A percentile compares a stretch with the other conserved stretches of the same genome.
Conservation (phyloP, 2,888 invertebrate species). For the Oxyscelio sp. region DNA sequence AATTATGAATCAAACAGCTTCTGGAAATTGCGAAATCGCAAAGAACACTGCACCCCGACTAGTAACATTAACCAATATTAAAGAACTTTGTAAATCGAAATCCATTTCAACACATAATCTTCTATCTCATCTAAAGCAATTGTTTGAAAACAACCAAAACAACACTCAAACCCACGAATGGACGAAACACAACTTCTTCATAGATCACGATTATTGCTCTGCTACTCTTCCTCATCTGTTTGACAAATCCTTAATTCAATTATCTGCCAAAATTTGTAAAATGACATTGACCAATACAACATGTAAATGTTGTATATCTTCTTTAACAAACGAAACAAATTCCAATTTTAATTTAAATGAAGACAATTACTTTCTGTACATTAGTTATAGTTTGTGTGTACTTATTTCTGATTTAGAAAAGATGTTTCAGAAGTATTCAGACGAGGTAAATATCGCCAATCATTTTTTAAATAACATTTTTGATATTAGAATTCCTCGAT, state of each 20-base stretch:
- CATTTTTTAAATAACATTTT: too few species aligned
- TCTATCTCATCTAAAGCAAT: background rate
- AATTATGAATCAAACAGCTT: background rate
- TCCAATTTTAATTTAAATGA: too few species aligned
- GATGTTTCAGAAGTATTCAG: too few species aligned
- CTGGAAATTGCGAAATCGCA: background rate
- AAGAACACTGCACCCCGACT: background rate
- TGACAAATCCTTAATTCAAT: background rate
- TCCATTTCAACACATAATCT: background rate
- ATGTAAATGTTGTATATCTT: background rate
- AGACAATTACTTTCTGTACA: too few species aligned
- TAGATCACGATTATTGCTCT: background rate
- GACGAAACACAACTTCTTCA: background rate
- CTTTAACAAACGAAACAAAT: background rate
- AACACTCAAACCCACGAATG: background rate
- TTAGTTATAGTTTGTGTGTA: too few species aligned
- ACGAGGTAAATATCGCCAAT: too few species aligned
- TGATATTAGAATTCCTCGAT: too few species aligned
- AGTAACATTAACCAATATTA: background rate
- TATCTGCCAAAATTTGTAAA: background rate
- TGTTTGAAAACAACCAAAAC: background rate
- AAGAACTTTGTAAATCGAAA: background rate
- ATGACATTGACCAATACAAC: background rate
- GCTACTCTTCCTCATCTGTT: background rate
- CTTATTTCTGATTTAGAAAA: too few species aligned